Percentiles rank a stretch among this genome's conserved stretches.
These are phyloP conservation scores for Takifugu rubripes DNA, from an alignment of 2,797 vertebrate species.

Conservation along the genomic window DNA sequence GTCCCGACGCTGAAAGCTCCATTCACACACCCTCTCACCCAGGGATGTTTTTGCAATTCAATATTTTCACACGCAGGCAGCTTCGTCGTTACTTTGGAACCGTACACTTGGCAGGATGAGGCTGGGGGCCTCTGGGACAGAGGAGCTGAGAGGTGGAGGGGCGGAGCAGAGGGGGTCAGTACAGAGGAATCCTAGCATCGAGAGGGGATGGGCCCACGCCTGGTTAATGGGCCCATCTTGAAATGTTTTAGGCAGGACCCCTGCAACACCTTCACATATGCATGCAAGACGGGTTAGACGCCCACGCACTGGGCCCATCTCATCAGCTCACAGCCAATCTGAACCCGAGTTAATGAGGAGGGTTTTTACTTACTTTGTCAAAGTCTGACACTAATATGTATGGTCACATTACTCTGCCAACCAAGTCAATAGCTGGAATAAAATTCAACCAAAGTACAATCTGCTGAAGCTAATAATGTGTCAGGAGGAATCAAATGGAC, in stretches of 20 bases:
- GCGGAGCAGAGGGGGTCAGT: slow-evolving; percentile 61
- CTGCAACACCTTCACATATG: slow-evolving; percentile 54
- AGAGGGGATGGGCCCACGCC: slow-evolving; percentile 45
- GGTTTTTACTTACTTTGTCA: slow-evolving; percentile 50
- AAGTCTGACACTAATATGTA: slow-evolving; percentile 32
- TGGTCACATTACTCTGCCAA: slow-evolving; percentile 20
- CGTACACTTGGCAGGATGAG: slow-evolving; percentile 84
- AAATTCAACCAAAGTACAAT: too few species aligned
- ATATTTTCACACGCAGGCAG: slow-evolving; percentile 97
- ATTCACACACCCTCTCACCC: slow-evolving; percentile 86
- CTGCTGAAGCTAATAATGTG: too few species aligned
- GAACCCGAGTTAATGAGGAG: slow-evolving; percentile 61
- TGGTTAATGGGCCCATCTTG: slow-evolving; percentile 80
- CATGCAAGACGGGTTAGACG: slow-evolving; percentile 13
- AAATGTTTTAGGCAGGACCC: slow-evolving; percentile 78
- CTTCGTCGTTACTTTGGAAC: slow-evolving; percentile 94
- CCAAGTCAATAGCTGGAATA: not conserved
- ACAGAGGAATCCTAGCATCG: slow-evolving; percentile 70
- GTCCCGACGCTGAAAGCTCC: slow-evolving; percentile 85
- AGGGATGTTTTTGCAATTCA: slow-evolving; percentile 97
- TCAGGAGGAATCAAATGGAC: too few species aligned
- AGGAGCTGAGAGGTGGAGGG: slow-evolving; percentile 48
- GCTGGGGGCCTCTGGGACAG: slow-evolving; percentile 78
- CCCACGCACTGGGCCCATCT: slow-evolving; percentile 53
- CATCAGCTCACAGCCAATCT: slow-evolving; percentile 68